These are phyloP conservation scores for Dromaius novaehollandiae DNA, from an alignment of 2,113 vertebrate species.

Conservation along the genomic window DNA sequence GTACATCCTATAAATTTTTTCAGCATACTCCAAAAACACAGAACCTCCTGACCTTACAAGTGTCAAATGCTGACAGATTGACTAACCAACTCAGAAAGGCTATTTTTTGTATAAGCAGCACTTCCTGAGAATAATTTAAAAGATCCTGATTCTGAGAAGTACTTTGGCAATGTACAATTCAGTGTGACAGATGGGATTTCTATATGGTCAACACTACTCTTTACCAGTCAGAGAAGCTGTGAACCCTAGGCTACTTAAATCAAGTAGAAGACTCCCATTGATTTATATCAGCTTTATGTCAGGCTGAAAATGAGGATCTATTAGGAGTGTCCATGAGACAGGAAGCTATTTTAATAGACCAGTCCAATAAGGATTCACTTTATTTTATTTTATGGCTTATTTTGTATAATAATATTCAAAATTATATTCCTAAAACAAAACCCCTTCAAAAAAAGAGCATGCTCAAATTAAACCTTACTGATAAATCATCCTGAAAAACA, in stretches of 20 bases:
- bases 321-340: background rate
- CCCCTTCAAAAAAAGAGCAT: background rate
- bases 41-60: background rate
- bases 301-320: background rate
- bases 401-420: background rate
- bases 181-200: background rate
- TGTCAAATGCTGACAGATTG: background rate
- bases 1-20: background rate
- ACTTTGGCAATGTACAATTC: background rate
- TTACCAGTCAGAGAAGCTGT: background rate
- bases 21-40: background rate
- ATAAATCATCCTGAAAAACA: conserved; percentile 10
- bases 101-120: background rate
- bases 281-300: background rate
- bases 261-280: background rate
- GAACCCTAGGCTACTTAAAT: background rate
- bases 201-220: background rate
- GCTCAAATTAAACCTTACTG: background rate
- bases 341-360: background rate
- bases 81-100: background rate
- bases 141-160: background rate
- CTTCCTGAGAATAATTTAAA: background rate
- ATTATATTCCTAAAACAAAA: background rate
- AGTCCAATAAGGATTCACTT: background rate
- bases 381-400: background rate